Conservation (phyloP, 2,888 invertebrate genomes). For the Abrostola tripartita region DNA sequence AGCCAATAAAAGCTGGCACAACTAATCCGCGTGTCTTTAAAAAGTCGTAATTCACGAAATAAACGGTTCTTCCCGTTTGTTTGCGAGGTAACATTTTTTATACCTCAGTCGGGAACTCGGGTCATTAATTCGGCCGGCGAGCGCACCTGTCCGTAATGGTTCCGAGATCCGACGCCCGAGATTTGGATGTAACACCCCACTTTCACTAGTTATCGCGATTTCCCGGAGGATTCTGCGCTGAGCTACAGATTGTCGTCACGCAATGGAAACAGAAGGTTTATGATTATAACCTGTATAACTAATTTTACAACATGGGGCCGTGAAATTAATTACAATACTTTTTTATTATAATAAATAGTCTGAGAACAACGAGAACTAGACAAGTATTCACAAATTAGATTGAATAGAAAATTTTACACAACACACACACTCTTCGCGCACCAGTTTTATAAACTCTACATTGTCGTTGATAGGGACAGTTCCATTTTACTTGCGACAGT, state of each 20-base stretch:
- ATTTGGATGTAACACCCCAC: constrained; percentile 55
- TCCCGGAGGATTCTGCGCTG: constrained; percentile 44
- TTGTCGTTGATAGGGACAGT: too few species aligned
- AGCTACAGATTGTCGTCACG: constrained; percentile 41
- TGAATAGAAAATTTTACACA: too few species aligned
- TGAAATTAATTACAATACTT: too few species aligned
- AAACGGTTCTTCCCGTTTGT: constrained; percentile 53
- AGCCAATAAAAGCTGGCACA: constrained; percentile 46
- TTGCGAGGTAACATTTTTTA: constrained; percentile 55
- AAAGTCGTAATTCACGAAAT: constrained; percentile 54
- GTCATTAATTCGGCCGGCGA: constrained; percentile 63
- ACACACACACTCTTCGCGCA: too few species aligned
- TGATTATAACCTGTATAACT: not conserved
- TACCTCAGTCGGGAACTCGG: constrained; percentile 45
- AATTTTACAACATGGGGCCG: not conserved
- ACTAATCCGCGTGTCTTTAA: constrained; percentile 51
- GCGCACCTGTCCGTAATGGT: constrained; percentile 68
- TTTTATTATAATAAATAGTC: too few species aligned
- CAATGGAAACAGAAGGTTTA: constrained; percentile 19
- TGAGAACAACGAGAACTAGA: too few species aligned
- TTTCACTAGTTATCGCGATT: constrained; percentile 61
- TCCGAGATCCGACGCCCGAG: constrained; percentile 53
- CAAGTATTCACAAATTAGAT: too few species aligned
- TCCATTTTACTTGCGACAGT: too few species aligned
- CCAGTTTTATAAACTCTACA: too few species aligned